Conservation (phyloP, 2,797 vertebrate genomes). For the Spinus olivaceus region DNA sequence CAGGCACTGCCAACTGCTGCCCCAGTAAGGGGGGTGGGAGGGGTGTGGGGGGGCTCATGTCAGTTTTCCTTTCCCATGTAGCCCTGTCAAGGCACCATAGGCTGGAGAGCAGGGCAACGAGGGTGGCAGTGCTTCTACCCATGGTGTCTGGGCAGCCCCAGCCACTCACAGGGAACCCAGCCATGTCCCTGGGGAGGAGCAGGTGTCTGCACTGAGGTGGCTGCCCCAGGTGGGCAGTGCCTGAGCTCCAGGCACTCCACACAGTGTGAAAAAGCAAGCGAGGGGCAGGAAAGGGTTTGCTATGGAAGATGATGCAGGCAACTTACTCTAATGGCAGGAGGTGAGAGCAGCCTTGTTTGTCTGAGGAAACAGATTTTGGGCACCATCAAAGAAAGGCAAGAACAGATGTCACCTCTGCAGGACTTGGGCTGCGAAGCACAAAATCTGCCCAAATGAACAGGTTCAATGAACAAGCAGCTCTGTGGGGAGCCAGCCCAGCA, state of each 20-base stretch:
- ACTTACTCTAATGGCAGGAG: background rate
- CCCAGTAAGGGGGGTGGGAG: background rate
- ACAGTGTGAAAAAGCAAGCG: background rate
- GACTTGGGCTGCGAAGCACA: background rate
- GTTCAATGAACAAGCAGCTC: background rate
- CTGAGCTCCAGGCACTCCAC: background rate
- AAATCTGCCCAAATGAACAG: background rate
- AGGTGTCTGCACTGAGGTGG: background rate
- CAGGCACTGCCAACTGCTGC: background rate
- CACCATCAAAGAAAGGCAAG: background rate
- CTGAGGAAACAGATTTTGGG: background rate
- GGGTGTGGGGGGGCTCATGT: accelerated
- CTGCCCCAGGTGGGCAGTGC: background rate
- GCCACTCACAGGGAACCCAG: background rate
- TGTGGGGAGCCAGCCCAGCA: accelerated
- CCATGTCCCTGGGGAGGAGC: background rate
- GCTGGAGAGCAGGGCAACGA: background rate
- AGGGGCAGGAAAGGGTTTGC: background rate
- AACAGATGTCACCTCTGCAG: background rate
- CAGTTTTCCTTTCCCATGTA: background rate
- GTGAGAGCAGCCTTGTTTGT: background rate
- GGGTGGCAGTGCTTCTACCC: background rate
- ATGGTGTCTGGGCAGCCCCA: background rate
- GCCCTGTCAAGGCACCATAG: background rate
- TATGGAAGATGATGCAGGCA: accelerated